Evolutionary conservation across 1,140 invertebrate species (phyloP).

Genomic region (Brachionus angularis): DNA sequence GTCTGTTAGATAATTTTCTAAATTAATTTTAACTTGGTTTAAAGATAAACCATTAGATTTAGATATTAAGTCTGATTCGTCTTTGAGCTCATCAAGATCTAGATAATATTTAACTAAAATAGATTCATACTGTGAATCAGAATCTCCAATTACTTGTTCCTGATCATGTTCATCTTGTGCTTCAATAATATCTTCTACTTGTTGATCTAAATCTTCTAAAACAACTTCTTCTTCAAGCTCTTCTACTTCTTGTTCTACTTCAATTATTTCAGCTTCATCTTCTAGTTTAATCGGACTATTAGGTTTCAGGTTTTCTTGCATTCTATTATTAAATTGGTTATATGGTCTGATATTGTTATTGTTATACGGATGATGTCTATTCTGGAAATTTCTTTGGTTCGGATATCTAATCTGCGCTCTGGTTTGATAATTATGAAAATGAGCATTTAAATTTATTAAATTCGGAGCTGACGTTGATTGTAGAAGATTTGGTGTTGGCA

Average conservation of each 20-base stretch:
- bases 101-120: constrained; percentile 5
- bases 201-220: too few relatives aligned
- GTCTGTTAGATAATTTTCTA: background rate
- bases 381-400: background rate
- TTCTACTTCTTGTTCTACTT: background rate
- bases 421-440: too few relatives aligned
- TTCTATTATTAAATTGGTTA: background rate
- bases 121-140: too few relatives aligned
- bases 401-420: background rate
- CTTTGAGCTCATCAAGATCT: constrained; percentile 17
- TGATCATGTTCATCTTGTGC: background rate
- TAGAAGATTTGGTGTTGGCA: background rate
- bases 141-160: too few relatives aligned
- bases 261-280: background rate
- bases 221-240: background rate
- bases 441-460: too few relatives aligned
- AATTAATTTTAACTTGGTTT: background rate
- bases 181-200: too few relatives aligned
- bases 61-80: constrained; percentile 12
- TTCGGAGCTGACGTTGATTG: background rate
- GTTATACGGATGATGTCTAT: constrained; percentile 23
- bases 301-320: background rate
- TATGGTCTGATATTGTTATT: too few relatives aligned
- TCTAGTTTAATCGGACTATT: background rate
- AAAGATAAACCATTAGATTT: background rate